phyloP scores from a whole-genome alignment of 2,797 vertebrate species.

The Catamblyrhynchus diadema region DNA sequence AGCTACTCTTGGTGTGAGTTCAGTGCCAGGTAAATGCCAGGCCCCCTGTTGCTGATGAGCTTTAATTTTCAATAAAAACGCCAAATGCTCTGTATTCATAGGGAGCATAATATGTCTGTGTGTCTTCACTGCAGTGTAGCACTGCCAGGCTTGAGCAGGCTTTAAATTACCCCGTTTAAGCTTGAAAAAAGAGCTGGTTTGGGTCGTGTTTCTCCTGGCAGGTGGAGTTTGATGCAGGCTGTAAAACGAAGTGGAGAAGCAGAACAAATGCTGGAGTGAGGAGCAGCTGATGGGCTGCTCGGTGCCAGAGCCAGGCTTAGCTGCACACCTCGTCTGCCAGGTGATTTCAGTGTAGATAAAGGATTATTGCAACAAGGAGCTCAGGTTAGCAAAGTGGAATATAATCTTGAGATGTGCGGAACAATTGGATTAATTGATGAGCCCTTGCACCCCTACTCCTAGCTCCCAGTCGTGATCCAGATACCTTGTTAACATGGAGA shows the following conservation, averaged over 20 bases:
- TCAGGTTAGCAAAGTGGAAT: constrained; percentile 1
- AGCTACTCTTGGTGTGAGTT: background rate
- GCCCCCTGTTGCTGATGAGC: background rate
- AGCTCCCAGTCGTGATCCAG: background rate
- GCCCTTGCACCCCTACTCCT: background rate
- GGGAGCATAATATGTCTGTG: background rate
- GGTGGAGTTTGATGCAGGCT: background rate
- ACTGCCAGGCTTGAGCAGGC: background rate
- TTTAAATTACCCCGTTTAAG: background rate
- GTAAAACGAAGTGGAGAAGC: background rate
- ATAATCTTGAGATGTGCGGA: background rate
- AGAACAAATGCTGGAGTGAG: background rate
- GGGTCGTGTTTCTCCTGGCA: background rate
- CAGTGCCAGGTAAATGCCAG: background rate
- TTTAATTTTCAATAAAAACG: background rate
- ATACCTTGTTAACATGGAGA: background rate
- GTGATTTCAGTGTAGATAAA: background rate
- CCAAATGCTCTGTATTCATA: background rate
- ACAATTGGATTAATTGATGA: background rate
- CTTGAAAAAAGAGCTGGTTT: background rate
- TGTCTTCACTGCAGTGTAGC: background rate
- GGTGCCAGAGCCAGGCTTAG: background rate
- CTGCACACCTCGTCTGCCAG: background rate
- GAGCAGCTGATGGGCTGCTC: background rate
- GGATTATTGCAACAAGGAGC: constrained; percentile 4